phyloP scores from a whole-genome alignment of 2,888 invertebrate species.

The Nebria salina region DNA sequence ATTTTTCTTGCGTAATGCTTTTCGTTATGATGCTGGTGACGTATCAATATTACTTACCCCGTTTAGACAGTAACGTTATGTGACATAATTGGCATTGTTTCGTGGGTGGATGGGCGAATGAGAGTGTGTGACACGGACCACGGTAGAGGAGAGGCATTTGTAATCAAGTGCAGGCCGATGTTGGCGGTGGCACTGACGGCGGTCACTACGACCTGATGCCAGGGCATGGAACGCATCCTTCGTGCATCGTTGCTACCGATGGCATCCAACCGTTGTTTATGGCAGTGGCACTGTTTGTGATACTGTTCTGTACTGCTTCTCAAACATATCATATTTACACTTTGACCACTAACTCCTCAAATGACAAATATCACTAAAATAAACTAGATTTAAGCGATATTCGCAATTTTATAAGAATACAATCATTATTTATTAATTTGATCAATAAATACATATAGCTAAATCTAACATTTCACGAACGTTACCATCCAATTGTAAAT shows the following conservation, averaged over 20 bases:
- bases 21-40: not conserved
- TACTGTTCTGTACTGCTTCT: not conserved
- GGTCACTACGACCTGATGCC: not conserved
- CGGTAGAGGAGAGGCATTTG: conserved; percentile 25
- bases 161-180: conserved; percentile 27
- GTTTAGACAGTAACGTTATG: not conserved
- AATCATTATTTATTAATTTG: not conserved
- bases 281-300: not conserved
- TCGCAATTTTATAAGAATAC: not conserved
- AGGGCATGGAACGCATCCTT: not conserved
- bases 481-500: conserved; percentile 7
- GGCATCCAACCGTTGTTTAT: not conserved
- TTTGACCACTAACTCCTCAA: not conserved
- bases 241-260: not conserved
- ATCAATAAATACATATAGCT: not conserved
- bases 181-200: conserved; percentile 4
- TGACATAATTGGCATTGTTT: conserved; percentile 19
- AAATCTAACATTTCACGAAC: conserved; percentile 12
- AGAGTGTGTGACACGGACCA: conserved; percentile 11
- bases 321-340: not conserved
- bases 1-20: not conserved
- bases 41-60: not conserved
- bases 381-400: no score
- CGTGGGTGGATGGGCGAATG: not conserved
- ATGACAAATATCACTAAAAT: not conserved